Evolutionary conservation across 1,140 invertebrate species (phyloP), one percentile per base, ranked within the genome.

Genomic region (Brachystomella parvula): DNA sequence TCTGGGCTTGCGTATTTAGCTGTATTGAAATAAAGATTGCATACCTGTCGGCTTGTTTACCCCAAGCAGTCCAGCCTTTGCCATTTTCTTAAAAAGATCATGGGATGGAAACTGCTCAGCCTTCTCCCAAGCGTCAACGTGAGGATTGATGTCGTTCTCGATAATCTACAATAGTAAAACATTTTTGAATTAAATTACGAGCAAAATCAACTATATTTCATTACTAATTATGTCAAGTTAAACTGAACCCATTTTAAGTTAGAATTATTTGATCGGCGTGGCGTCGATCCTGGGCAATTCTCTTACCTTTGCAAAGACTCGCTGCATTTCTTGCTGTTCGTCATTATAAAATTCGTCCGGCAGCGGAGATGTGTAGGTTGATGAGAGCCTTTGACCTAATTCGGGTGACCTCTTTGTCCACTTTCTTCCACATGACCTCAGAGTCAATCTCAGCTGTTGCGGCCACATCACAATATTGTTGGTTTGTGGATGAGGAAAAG

Each of bases 61-160:
- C 29, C 84, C 84, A 2, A 85, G 74, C 32, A 84, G 76, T 6
- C 83, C 83, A 67, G 81, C 80, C 29, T 79, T 60, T 57, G 82
- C 84, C 2, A 85, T 71, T 67, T 80, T 81, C 73, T 83, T 83
- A 68, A 85, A 84, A 2, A 85, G 74, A 68, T 78, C 64, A 72
- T 83, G 80, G 3, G 80, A 81, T 31, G 83, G 83, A 76, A 82
- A 85, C 53, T 71, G 68, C 47, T 76, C 75, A 30, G 76, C 74
- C 44, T 70, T 73, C 71, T 85, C 83, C 83, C 83, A 85, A 72
- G 82, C 71, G 71, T 84, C 81, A 24, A 85, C 82, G 77, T 76
- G 76, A 24, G 84, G 84, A 76, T 85, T 85, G 31, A 85, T 82
- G 26, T 85, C 82, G 61, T 77, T 77, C 19, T 84, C 81, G 67